Base-by-base conservation (phyloP, 2,797 vertebrate genomes). In the Sebastes hubbsi region DNA sequence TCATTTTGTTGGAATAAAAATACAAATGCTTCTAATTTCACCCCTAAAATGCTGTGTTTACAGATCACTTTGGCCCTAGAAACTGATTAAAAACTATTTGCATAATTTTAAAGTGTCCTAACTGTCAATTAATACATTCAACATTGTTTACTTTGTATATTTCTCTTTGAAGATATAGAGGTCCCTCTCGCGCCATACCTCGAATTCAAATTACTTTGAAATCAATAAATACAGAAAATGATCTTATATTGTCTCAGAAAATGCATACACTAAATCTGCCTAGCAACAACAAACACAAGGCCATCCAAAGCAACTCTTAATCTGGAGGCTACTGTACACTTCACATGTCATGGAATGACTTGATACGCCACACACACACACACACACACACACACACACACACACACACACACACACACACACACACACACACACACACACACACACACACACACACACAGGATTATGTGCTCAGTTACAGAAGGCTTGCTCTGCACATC, bases 401-500 rank as follows among this genome's bases (percentile, higher is more conserved):
- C 9, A 62, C 64, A 67, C 5, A 7, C 65, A 49, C 9, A 62
- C 64, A 67, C 5, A 7, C 65, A 49, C 9, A 62, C 64, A 67
- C 5, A 7, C 27, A 27, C 27, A 27, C 27, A 27, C 27, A 27
- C 27, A 27, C 27, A 27, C 27, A 27, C 27, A 27, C 27, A 27
- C 27, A 27, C 5, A 5, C n/a, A 77, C 64, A 46, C 8, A 61
- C 63, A 66, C 65, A 49, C 9, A 63, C 64, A 67, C 6, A 64
- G 60, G n/a, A 61, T 27, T 8, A 10, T 60, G 67, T 16, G 20
- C 14, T 46, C 27, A 18, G 58, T 59, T 6, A 29, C 61, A 81
- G 49, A 68, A 64, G 60, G 49, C 32, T 67, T 38, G 24, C 29
- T 77, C 55, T 64, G n/a, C 42, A 64, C 58, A 52, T 70, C 75